Base-by-base conservation (phyloP, 2,797 vertebrate species). In the Ciconia nigra region DNA sequence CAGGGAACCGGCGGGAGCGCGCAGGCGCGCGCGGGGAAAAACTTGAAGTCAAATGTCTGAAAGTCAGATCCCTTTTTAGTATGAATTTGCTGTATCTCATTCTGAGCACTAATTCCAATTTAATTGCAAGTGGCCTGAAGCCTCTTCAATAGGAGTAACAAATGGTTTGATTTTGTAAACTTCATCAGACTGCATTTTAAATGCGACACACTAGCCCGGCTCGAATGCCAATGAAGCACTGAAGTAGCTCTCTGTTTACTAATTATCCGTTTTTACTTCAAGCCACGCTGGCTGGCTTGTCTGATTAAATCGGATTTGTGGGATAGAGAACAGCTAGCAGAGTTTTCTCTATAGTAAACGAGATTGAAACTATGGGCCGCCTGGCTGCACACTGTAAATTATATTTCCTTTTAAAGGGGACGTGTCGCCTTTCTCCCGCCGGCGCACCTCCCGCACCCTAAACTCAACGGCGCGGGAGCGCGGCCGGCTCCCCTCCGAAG, bases 141-240 rank as follows among this genome's bases (percentile, higher is more conserved):
- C 99, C 99, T 99, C 99, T 99, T 99, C 99, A 99, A 99, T 99
- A 99, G 99, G 99, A 99, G 99, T 99, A 99, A 99, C 99, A 99
- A 99, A 99, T 99, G 99, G 99, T 99, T 99, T 99, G 99, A 99
- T 99, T 99, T 99, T 99, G 99, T 99, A 99, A 99, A 99, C 99
- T 99, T 99, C 99, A 99, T 99, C 99, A 99, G 99, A 99, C 99
- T 99, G 99, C 99, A 99, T 99, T 99, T 99, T 99, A 99, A 99
- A 99, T 99, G 99, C 99, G 99, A 99, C 99, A 99, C 99, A 99
- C 99, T 99, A 99, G 99, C 99, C 99, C 99, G 99, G 98, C 99
- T 99, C 99, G 99, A 99, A 99, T 99, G 99, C 99, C 99, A 99
- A 99, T 99, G 99, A 99, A 99, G 99, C 99, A 98, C 98, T 98